Conservation (phyloP, 2,888 invertebrate genomes). For the Latrodectus elegans region DNA sequence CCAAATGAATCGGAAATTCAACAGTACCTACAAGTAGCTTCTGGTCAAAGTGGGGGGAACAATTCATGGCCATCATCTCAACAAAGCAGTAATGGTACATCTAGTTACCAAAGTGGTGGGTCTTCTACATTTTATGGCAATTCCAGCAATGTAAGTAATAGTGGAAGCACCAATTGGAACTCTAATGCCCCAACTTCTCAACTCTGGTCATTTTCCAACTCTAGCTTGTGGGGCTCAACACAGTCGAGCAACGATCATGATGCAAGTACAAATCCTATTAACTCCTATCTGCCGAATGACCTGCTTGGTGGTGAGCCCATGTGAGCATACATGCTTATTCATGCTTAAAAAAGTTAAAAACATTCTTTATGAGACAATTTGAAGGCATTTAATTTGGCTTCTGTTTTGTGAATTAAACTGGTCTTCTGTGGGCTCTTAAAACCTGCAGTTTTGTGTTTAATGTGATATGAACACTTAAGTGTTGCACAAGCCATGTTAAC, state of each 20-base stretch:
- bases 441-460: constrained; percentile 37
- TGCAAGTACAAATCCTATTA: constrained; percentile 79
- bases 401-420: not conserved
- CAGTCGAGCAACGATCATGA: constrained; percentile 72
- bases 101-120: not conserved
- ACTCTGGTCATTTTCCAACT: constrained; percentile 80
- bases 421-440: not conserved
- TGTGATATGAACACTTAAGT: constrained; percentile 66
- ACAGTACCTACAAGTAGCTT: constrained; percentile 79
- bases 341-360: not conserved
- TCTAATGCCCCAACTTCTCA: constrained; percentile 42
- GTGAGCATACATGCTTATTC: constrained; percentile 74
- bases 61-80: not conserved
- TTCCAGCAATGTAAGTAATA: not conserved
- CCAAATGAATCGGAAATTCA: constrained; percentile 93
- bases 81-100: not conserved
- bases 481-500: constrained; percentile 61
- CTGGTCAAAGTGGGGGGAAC: constrained; percentile 22
- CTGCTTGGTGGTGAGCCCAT: constrained; percentile 89
- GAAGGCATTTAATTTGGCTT: not conserved
- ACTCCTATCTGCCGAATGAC: constrained; percentile 90
- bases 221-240: constrained; percentile 76
- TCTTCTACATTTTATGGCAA: not conserved
- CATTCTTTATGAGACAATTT: not conserved
- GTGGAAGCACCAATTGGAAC: constrained; percentile 45